These are phyloP conservation scores for Piscicola geometra DNA, from an alignment of 2,888 invertebrate species.

Conservation along the genomic window DNA sequence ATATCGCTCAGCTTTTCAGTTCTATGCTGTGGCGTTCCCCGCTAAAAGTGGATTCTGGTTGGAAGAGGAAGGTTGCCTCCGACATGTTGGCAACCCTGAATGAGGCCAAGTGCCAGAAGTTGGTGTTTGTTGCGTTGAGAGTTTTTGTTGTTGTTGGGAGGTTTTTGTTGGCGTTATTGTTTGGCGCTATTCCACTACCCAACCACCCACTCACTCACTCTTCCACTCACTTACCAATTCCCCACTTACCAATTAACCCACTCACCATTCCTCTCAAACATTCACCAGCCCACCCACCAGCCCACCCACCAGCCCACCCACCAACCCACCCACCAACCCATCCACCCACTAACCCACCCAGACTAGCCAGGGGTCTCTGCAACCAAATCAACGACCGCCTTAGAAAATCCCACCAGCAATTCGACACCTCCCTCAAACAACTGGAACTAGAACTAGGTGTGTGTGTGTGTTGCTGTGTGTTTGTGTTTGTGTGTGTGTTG, in stretches of 20 bases:
- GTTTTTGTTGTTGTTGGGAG: neutral
- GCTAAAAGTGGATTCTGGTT: constrained; percentile 58
- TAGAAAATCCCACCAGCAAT: constrained; percentile 71
- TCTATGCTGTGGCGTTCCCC: constrained; percentile 64
- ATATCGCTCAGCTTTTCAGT: constrained; percentile 63
- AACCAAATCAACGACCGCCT: constrained; percentile 72
- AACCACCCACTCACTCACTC: neutral
- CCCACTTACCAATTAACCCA: neutral
- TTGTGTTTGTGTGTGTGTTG: neutral
- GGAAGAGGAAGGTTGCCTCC: constrained; percentile 69
- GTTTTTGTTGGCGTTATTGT: too few relatives aligned
- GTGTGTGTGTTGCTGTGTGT: neutral
- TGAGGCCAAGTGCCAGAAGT: constrained; percentile 56
- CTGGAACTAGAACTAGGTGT: constrained; percentile 58
- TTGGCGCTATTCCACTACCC: neutral
- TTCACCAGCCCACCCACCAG: constrained; percentile 45
- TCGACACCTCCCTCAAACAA: constrained; percentile 68
- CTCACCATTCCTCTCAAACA: neutral
- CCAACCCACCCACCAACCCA: neutral
- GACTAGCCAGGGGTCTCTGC: constrained; percentile 69
- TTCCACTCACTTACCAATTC: neutral
- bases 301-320: neutral
- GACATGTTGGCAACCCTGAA: constrained; percentile 69
- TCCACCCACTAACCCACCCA: constrained; percentile 47
- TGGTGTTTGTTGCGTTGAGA: neutral